These are phyloP conservation scores for Syngnathoides biaculeatus DNA, from an alignment of 2,113 vertebrate species.

Conservation along the genomic window DNA sequence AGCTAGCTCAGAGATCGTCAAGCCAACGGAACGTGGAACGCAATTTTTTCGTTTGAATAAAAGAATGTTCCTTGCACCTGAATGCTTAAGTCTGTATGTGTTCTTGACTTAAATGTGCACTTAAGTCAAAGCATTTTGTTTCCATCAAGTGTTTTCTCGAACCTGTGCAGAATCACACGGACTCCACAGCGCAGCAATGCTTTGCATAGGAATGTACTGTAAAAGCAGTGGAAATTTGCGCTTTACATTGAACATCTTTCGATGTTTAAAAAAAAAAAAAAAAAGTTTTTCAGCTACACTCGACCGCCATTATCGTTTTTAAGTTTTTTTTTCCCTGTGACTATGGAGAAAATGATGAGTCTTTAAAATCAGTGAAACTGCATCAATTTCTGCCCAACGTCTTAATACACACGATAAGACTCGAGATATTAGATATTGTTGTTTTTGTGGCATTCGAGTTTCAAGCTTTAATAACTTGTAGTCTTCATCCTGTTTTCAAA, in stretches of 20 bases:
- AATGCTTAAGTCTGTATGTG: not conserved
- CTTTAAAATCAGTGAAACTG: too few species aligned
- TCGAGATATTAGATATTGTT: too few species aligned
- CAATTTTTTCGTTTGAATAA: not conserved
- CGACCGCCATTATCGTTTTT: too few species aligned
- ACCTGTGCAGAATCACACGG: not conserved
- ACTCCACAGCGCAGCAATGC: not conserved
- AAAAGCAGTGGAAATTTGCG: not conserved
- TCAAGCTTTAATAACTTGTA: too few species aligned
- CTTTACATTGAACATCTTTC: not conserved
- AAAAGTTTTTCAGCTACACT: not conserved
- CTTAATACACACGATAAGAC: too few species aligned
- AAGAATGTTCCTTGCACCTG: not conserved
- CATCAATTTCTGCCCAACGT: too few species aligned
- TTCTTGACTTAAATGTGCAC: not conserved
- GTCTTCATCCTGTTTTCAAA: too few species aligned
- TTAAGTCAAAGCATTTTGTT: too few species aligned
- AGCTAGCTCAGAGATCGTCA: constrained; percentile 13
- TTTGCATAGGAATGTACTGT: not conserved
- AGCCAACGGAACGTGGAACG: not conserved
- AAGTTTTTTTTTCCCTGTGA: too few species aligned
- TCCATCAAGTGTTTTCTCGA: not conserved
- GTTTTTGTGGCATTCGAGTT: too few species aligned
- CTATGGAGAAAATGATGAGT: too few species aligned
- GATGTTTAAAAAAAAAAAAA: too few species aligned